Base-by-base conservation (phyloP, 2,797 vertebrate genomes). In the Lithobates sylvaticus region DNA sequence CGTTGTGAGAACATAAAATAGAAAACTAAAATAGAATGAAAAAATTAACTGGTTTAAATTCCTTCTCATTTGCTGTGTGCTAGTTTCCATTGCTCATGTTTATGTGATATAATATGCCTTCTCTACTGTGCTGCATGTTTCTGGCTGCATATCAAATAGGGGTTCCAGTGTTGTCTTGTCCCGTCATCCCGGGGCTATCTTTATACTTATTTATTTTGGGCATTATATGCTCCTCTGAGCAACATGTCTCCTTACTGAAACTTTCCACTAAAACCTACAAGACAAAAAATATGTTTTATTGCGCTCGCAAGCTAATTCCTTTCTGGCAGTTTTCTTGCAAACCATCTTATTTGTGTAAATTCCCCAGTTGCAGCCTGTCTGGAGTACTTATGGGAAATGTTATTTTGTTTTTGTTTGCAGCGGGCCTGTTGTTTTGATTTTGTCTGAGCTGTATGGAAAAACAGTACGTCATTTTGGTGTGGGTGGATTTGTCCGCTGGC, bases 341-440 rank as follows among this genome's bases (percentile, higher is more conserved):
- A 92, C 94, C 92, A 93, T 89, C 91, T 78, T 93, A 90, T 95
- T 93, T 93, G 93, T 93, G 93, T 93, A 94, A 94, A 93, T 93
- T 94, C 93, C 92, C 79, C 76, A 3, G 76, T 79, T 79, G 61
- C 86, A 61, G 92, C 92, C 93, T 93, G 94, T 94, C 94, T 95
- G 94, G 93, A 95, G 94, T 93, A 93, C 93, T 95, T 93, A 94
- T 95, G 94, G 94, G 95, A 94, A 95, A 93, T 93, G 94, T 93
- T 94, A 94, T 94, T 95, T 95, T 95, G 94, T 95, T 95, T 95
- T 94, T 95, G 94, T 95, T 95, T 95, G 93, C 93, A 94, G 91
- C 91, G 93, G 93, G 89, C 94, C 94, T 92, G 94, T 94, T 95
- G 94, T 95, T 95, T 95, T 95, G 92, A 94, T 95, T 95, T 94